phyloP scores from a whole-genome alignment of 2,113 vertebrate species.

The Nycticorax nycticorax region DNA sequence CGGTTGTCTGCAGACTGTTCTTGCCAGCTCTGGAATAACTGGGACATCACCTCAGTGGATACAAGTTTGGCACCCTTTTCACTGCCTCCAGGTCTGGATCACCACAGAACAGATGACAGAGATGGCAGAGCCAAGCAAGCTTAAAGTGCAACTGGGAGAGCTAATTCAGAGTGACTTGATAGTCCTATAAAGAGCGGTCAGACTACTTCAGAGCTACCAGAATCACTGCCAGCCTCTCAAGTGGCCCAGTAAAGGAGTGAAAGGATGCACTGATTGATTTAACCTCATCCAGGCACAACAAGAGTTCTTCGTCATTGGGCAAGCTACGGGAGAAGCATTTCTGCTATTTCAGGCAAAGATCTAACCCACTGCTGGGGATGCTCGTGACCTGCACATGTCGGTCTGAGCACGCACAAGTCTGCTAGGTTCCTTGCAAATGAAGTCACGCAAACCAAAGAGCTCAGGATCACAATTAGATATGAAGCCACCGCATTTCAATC shows the following conservation, averaged over 20 bases:
- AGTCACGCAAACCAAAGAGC: neutral
- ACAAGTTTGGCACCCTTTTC: neutral
- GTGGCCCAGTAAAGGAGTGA: neutral
- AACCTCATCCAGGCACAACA: neutral
- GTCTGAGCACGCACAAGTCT: neutral
- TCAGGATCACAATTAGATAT: neutral
- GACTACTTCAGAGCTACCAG: neutral
- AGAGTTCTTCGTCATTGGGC: neutral
- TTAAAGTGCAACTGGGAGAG: neutral
- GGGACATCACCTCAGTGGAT: neutral
- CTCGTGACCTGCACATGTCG: neutral
- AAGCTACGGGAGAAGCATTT: neutral
- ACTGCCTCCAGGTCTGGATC: neutral
- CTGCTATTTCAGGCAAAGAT: neutral
- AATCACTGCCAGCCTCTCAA: accelerated
- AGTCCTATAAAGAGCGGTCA: neutral
- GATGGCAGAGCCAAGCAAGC: neutral
- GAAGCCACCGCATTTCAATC: neutral
- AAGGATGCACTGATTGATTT: neutral
- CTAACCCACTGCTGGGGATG: neutral
- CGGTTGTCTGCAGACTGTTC: neutral
- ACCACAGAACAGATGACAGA: neutral
- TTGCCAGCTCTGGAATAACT: neutral
- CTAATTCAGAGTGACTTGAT: neutral
- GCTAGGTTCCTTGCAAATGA: neutral